Evolutionary conservation across 2,888 invertebrate genomes (phyloP).

Genomic region (Acanthosepion pharaonis): DNA sequence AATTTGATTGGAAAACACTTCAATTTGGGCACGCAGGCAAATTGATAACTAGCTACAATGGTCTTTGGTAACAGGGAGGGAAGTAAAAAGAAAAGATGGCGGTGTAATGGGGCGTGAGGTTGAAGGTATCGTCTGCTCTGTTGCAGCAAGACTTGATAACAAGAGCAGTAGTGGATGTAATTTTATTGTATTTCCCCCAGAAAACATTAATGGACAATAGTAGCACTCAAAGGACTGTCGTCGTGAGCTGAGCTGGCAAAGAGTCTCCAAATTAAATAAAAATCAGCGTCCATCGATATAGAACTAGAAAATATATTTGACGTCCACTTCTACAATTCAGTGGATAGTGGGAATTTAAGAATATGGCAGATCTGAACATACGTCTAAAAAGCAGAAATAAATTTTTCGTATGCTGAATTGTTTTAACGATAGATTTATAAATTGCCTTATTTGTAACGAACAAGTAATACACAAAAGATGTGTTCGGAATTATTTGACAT

Average conservation of each 20-base stretch:
- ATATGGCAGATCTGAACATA: neutral
- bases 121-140: neutral
- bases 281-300: neutral
- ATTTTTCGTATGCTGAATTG: neutral
- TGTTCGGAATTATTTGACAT: neutral
- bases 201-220: neutral
- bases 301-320: neutral
- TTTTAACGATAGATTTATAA: neutral
- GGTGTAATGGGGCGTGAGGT: neutral
- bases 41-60: neutral
- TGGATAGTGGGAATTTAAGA: neutral
- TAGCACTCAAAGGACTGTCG: neutral
- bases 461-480: neutral
- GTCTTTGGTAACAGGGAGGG: neutral
- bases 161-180: neutral
- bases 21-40: neutral
- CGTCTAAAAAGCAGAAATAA: neutral
- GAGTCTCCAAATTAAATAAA: neutral
- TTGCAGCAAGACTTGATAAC: neutral
- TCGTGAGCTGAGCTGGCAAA: neutral
- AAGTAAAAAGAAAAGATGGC: neutral
- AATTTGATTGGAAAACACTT: constrained; percentile 23
- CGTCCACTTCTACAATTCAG: neutral
- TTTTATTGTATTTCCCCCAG: neutral
- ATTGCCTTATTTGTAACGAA: neutral